These are phyloP conservation scores for Zoanthus sociatus DNA, from an alignment of 92 coral and sea anemone species.

Conservation along the genomic window DNA sequence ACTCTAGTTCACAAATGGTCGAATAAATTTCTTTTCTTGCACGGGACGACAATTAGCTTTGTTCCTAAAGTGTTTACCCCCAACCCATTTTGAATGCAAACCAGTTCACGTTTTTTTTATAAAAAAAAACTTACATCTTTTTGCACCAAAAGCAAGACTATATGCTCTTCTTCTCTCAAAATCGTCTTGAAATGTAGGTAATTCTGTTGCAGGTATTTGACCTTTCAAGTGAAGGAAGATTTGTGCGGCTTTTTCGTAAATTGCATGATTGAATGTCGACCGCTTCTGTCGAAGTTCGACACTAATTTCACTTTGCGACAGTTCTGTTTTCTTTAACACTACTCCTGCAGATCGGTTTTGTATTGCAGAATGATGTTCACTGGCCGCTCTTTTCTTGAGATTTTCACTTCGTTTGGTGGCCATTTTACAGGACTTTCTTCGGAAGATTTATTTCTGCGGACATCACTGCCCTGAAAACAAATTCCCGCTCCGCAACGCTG, in stretches of 20 bases:
- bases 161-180: constrained; percentile 92
- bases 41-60: neutral
- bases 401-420: constrained; percentile 50
- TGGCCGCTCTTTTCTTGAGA: constrained; percentile 71
- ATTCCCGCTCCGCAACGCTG: constrained; percentile 31
- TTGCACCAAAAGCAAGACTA: constrained; percentile 97
- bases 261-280: constrained; percentile 77
- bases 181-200: constrained; percentile 93
- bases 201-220: constrained; percentile 70
- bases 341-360: constrained; percentile 51
- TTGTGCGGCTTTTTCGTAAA: constrained; percentile 91
- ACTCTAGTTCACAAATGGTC: neutral
- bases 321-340: constrained; percentile 51
- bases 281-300: constrained; percentile 65
- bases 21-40: neutral
- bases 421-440: constrained; percentile 32
- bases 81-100: neutral
- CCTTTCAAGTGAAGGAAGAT: constrained; percentile 92
- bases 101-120: neutral
- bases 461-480: constrained; percentile 6
- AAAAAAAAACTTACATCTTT: constrained; percentile 82
- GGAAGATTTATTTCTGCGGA: neutral
- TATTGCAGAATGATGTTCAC: constrained; percentile 59
- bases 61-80: neutral
- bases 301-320: constrained; percentile 66